Percentiles rank a stretch among this genome's conserved stretches.
These are phyloP conservation scores for Lasioglossum pauxillum DNA, from an alignment of 2,888 invertebrate genomes.

Conservation along the genomic window DNA sequence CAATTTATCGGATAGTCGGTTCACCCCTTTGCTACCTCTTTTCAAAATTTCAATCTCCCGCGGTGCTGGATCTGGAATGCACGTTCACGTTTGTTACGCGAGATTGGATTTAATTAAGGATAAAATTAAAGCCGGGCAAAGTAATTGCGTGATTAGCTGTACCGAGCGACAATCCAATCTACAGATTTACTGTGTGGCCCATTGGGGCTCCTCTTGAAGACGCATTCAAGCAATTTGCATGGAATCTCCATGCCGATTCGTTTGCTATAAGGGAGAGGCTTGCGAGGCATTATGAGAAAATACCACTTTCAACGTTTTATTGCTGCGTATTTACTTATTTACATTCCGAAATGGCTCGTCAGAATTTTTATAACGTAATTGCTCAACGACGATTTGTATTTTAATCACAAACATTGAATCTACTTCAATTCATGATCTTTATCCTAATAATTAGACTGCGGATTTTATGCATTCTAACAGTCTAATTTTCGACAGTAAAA, in stretches of 20 bases:
- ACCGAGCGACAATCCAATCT: slow-evolving; percentile 79
- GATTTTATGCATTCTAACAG: too few species aligned
- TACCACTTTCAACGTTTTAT: slow-evolving; percentile 1
- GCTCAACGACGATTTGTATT: neutral
- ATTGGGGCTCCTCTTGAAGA: slow-evolving; percentile 78
- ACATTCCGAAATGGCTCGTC: neutral
- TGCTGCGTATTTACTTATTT: neutral
- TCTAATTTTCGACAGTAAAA: too few species aligned
- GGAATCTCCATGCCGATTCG: slow-evolving; percentile 77
- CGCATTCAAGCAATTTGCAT: slow-evolving; percentile 80
- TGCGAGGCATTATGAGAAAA: slow-evolving; percentile 21
- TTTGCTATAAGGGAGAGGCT: slow-evolving; percentile 56
- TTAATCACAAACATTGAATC: neutral
- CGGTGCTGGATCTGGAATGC: slow-evolving; percentile 27
- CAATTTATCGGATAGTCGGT: slow-evolving; percentile 48
- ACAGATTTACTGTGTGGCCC: slow-evolving; percentile 77
- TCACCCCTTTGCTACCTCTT: slow-evolving; percentile 51
- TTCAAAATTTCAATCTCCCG: slow-evolving; percentile 53
- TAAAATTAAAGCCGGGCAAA: slow-evolving; percentile 78
- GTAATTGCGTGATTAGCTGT: slow-evolving; percentile 81
- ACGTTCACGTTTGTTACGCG: slow-evolving; percentile 70
- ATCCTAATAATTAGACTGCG: neutral
- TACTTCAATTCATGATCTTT: neutral
- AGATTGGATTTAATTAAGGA: slow-evolving; percentile 82
- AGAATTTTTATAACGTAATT: neutral